phyloP scores from a whole-genome alignment of 2,888 invertebrate species.

The Sarcophaga caerulescens region DNA sequence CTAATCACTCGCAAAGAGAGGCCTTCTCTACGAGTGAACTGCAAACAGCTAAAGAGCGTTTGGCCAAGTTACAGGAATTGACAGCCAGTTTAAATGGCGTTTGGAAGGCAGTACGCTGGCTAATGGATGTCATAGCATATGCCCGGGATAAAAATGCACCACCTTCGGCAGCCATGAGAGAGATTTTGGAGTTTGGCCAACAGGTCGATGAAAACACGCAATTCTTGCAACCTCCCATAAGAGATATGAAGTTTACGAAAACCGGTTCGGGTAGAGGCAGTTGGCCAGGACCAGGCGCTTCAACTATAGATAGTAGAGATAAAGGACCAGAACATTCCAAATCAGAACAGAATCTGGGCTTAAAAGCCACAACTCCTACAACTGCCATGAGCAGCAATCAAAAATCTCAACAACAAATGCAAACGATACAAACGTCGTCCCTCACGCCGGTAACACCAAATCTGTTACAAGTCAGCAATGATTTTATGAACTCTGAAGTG shows the following conservation, averaged over 20 bases:
- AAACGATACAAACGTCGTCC: slow-evolving; percentile 26
- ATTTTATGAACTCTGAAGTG: slow-evolving; percentile 76
- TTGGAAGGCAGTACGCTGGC: slow-evolving; percentile 97
- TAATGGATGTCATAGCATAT: slow-evolving; percentile 96
- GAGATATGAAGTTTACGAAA: slow-evolving; percentile 89
- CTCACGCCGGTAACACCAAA: slow-evolving; percentile 66
- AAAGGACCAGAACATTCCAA: slow-evolving; percentile 88
- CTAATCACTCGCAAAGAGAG: slow-evolving; percentile 96
- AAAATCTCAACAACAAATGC: slow-evolving; percentile 53
- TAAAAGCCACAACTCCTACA: slow-evolving; percentile 69
- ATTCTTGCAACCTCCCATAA: slow-evolving; percentile 79
- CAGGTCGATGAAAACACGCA: slow-evolving; percentile 75
- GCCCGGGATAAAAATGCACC: slow-evolving; percentile 89
- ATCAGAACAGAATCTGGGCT: slow-evolving; percentile 87
- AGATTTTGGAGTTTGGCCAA: slow-evolving; percentile 78
- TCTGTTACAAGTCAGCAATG: slow-evolving; percentile 71
- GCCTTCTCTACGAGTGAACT: slow-evolving; percentile 96
- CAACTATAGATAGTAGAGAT: slow-evolving; percentile 56
- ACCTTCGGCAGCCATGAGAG: slow-evolving; percentile 79
- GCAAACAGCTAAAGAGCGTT: slow-evolving; percentile 91
- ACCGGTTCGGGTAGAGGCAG: slow-evolving; percentile 90
- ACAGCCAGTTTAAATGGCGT: slow-evolving; percentile 92
- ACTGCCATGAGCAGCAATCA: slow-evolving; percentile 34
- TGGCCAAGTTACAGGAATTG: slow-evolving; percentile 90
- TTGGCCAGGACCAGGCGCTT: slow-evolving; percentile 89